Evolutionary conservation across 92 coral and sea anemone species (phyloP), one percentile per base, ranked within the genome.

Genomic region (Nematostella vectensis): DNA sequence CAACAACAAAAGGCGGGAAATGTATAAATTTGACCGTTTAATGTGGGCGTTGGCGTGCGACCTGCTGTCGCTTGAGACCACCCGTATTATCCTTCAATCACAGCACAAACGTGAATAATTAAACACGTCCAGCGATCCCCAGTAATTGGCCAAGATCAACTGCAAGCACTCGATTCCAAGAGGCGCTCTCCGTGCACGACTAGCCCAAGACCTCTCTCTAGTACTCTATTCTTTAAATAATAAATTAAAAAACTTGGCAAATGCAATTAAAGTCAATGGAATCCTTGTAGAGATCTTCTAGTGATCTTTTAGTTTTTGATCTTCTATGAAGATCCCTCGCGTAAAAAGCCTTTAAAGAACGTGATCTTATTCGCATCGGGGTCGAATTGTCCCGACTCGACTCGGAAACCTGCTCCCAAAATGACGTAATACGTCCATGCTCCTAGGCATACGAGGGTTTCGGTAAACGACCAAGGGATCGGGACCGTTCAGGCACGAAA

Each of bases 371-470:
- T 22, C 18, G 17, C 27, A 22, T 27, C 40, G 17, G 29, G 10
- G 47, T 29, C 43, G 63, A 47, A 54, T 55, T 66, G 56, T 53
- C 40, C 72, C 72, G 63, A 55, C 45, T 40, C 72, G 36, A 44
- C 12, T 45, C 17, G 3, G 30, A 55, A 55, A 79, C 86, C 86
- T 79, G 86, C 61, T 61, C 48, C 31, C 13, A 10, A 13, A 50
- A 79, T 79, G 86, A 79, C 86, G 86, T 79, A 79, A 79, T 79
- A 56, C 38, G 44, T 39, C 26, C 55, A 66, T 48, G 63, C 55
- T 54, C 23, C 72, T 45, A 66, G 55, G 55, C 63, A 54, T 10
- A 47, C 54, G 29, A 22, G 28, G 45, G 30, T 48, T 55, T 40
- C 40, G 4, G 23, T 19, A 45, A 13, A 21, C 20, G 20, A 44